phyloP scores from a whole-genome alignment of 2,888 invertebrate genomes.

The Sarcophaga rosellei region DNA sequence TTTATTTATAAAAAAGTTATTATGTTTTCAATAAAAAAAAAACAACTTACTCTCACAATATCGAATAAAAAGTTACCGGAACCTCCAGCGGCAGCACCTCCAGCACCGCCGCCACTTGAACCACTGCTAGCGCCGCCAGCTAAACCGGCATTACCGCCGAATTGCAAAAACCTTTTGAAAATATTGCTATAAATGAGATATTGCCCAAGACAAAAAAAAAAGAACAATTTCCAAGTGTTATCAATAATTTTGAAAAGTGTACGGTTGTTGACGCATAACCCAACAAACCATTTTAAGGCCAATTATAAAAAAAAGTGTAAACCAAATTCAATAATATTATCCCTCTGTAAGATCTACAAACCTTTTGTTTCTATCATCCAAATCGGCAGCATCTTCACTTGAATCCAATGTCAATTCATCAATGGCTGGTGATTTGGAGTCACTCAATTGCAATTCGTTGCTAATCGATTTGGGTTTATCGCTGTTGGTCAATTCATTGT shows the following conservation, averaged over 20 bases:
- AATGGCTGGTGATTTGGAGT: constrained; percentile 85
- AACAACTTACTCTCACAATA: constrained; percentile 90
- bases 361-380: constrained; percentile 92
- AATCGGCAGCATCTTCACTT: constrained; percentile 86
- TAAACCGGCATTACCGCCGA: constrained; percentile 81
- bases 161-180: constrained; percentile 79
- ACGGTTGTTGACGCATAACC: not conserved
- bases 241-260: constrained; percentile 57
- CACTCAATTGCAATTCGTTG: constrained; percentile 82
- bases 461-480: constrained; percentile 75
- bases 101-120: constrained; percentile 79
- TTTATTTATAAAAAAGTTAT: no score
- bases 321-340: not conserved
- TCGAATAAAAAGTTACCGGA: constrained; percentile 95
- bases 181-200: constrained; percentile 74
- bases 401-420: constrained; percentile 88
- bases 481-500: constrained; percentile 74
- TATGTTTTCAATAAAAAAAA: no score
- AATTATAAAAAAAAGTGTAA: constrained; percentile 30
- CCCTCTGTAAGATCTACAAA: constrained; percentile 59
- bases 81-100: constrained; percentile 85
- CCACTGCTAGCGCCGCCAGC: constrained; percentile 74
- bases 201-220: constrained; percentile 36
- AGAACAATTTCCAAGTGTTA: constrained; percentile 53
- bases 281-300: constrained; percentile 22